phyloP scores from a whole-genome alignment of 1,140 invertebrate species.

The Achatina immaculata region DNA sequence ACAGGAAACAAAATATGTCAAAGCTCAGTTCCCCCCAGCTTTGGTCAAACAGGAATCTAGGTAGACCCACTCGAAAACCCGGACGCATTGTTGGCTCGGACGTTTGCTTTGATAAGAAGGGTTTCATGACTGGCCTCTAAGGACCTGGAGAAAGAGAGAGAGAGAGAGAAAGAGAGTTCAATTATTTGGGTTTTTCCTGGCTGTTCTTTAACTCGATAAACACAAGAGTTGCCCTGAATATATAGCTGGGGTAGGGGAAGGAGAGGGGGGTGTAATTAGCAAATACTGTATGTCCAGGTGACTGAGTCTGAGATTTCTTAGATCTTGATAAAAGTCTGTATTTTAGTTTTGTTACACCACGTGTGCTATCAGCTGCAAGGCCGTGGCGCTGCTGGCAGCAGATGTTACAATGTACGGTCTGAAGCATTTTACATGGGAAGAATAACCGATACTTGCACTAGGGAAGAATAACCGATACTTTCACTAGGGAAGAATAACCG shows the following conservation, averaged over 20 bases:
- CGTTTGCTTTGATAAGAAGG: slow-evolving; percentile 8
- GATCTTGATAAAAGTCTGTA: no score
- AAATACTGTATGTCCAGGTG: slow-evolving; percentile 5
- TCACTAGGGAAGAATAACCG: no score
- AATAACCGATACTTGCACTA: no score
- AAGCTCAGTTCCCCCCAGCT: background rate
- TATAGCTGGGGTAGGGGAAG: slow-evolving; percentile 7
- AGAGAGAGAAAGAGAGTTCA: background rate
- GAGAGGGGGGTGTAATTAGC: no score
- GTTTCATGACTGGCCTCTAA: background rate
- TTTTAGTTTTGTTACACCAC: no score
- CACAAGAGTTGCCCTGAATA: background rate
- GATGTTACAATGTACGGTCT: no score
- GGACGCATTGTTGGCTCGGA: background rate
- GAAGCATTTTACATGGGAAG: no score
- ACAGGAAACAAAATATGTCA: background rate
- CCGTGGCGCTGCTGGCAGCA: no score
- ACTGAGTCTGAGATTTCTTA: background rate
- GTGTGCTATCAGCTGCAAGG: no score
- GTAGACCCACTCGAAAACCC: background rate
- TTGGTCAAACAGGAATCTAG: background rate
- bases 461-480: no score
- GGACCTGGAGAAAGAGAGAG: no score
- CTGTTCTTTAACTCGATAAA: background rate
- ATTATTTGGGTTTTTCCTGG: background rate